phyloP scores from a whole-genome alignment of 1,140 invertebrate species.

The Lucilia cuprina region DNA sequence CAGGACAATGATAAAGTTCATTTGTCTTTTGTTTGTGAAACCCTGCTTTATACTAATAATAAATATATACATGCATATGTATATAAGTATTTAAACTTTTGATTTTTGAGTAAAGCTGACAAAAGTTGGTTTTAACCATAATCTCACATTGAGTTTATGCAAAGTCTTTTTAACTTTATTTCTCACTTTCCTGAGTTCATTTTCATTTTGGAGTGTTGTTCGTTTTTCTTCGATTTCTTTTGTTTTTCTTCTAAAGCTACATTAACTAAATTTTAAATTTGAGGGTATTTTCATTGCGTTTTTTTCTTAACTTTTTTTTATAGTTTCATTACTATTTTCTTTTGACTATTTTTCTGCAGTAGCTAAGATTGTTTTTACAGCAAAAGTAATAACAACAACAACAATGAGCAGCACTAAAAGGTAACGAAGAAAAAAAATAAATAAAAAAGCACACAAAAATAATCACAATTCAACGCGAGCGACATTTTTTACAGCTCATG shows the following conservation, averaged over 20 bases:
- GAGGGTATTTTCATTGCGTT: neutral
- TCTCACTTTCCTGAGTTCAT: neutral
- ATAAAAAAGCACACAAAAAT: neutral
- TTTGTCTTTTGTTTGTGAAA: too few relatives aligned
- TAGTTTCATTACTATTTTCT: neutral
- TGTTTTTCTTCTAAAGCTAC: neutral
- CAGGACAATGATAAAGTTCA: too few relatives aligned
- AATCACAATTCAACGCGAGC: conserved; percentile 38
- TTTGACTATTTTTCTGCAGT: conserved; percentile 7
- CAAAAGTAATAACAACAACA: neutral
- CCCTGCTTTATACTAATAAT: too few relatives aligned
- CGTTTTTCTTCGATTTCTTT: neutral
- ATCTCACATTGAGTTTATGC: neutral
- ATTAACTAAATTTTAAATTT: neutral
- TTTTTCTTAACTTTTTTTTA: neutral
- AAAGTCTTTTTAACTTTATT: neutral
- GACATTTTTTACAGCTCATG: conserved; percentile 41
- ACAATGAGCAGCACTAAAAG: neutral
- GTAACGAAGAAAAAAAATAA: neutral
- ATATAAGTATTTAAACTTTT: neutral
- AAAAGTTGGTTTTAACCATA: neutral
- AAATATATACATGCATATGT: too few relatives aligned
- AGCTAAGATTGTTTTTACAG: neutral
- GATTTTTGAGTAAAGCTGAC: neutral
- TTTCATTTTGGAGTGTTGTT: neutral